Evolutionary conservation across 2,797 vertebrate species (phyloP), one percentile per base, ranked within the genome.

Genomic region (Sebastes cheni): DNA sequence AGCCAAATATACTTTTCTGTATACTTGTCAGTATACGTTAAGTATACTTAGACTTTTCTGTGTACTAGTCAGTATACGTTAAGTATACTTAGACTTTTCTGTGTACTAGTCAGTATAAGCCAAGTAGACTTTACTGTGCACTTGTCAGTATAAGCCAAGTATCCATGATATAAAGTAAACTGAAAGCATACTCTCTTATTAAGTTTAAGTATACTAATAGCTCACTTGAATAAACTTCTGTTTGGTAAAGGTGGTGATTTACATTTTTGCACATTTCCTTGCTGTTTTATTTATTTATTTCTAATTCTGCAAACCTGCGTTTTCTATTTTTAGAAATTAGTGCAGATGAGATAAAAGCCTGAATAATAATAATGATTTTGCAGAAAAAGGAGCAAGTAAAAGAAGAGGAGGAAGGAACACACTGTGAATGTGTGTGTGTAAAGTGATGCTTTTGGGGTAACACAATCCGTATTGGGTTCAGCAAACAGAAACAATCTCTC

Each of bases 401-500:
- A 71, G 76, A 25, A 25, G 32, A 73, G 58, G 20, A 46, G 56
- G 54, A 67, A 75, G 46, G 23, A 46, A 20, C 58, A 68, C 74
- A 68, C 74, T 1, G 27, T 62, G 72, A 56, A 18, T 59, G 62
- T 72, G 56, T 77, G 60, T 74, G 83, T 79, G 85, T 87, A 80
- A 87, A 80, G 64, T 23, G 73, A 90, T 75, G 81, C 80, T 83
- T 86, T 78, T 14, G 80, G 61, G 75, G 86, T 59, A 89, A 91
- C 84, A 80, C 72, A 78, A 87, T 84, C 84, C 84, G 65, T 7
- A 18, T 56, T 62, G 82, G 88, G 84, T 88, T 89, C 81, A 82
- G 81, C 82, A 89, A 87, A 90, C 85, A 88, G 75, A 85, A 91
- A 92, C 91, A 92, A 86, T 88, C 86, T 60, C 83, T 69, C 87